These are phyloP conservation scores for Remorina albescens DNA, from an alignment of 2,797 vertebrate genomes.

Conservation along the genomic window DNA sequence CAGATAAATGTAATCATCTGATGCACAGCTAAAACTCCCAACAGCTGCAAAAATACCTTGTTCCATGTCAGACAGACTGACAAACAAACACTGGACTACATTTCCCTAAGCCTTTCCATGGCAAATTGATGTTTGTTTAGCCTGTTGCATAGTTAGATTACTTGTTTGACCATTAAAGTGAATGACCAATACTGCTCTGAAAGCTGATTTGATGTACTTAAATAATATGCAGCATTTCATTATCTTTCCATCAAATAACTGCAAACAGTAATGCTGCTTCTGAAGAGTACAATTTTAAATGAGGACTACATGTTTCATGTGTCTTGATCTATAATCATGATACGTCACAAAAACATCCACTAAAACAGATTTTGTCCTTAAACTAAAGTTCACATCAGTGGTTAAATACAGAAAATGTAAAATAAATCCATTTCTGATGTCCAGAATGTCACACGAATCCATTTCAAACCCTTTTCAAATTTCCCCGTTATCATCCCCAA, in stretches of 20 bases:
- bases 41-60: conserved; percentile 51
- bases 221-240: background rate
- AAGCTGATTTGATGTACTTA: background rate
- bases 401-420: background rate
- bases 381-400: background rate
- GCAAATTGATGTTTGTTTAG: conserved; percentile 15
- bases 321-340: background rate
- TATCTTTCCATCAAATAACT: background rate
- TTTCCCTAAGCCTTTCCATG: conserved; percentile 23
- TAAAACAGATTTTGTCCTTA: background rate
- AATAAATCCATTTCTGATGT: background rate
- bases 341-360: background rate
- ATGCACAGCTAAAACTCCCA: conserved; percentile 53
- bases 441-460: background rate
- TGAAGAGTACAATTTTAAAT: background rate
- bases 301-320: background rate
- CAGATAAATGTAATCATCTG: conserved; percentile 51
- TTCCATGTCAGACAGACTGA: conserved; percentile 18
- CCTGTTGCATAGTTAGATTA: conserved; percentile 15
- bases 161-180: conserved; percentile 6
- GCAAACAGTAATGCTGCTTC: background rate
- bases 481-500: conserved; percentile 2
- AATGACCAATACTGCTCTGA: background rate
- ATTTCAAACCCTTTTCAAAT: background rate
- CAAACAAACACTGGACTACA: background rate